Percentiles rank a stretch among this genome's conserved stretches.
These are phyloP conservation scores for Germaria angustata DNA, from an alignment of 2,888 invertebrate genomes.

Conservation along the genomic window DNA sequence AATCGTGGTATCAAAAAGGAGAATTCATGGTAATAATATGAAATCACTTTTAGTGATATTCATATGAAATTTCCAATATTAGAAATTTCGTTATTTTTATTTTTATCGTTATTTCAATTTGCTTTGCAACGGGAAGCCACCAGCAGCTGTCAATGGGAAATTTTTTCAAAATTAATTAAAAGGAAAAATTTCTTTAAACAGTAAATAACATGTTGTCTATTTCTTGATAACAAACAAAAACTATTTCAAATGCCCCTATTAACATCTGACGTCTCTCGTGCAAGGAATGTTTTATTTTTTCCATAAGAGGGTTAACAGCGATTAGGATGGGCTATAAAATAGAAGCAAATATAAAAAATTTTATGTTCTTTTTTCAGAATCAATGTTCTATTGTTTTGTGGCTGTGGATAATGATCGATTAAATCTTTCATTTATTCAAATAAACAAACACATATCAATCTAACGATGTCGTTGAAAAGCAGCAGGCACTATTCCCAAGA, in stretches of 20 bases:
- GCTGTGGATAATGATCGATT: constrained; percentile 53
- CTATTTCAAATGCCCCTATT: constrained; percentile 1
- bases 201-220: background rate
- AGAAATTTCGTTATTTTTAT: too few relatives aligned
- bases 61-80: too few relatives aligned
- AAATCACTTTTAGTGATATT: too few relatives aligned
- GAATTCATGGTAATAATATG: too few relatives aligned
- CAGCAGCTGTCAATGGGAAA: background rate
- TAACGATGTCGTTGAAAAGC: background rate
- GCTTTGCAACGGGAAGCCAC: too few relatives aligned
- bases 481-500: constrained; percentile 39
- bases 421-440: constrained; percentile 27
- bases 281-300: background rate
- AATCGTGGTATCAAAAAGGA: background rate
- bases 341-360: background rate
- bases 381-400: constrained; percentile 3
- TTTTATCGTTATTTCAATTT: too few relatives aligned
- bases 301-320: constrained; percentile 32
- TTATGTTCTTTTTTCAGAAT: background rate
- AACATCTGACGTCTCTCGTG: constrained; percentile 31
- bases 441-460: background rate
- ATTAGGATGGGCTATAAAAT: constrained; percentile 7
- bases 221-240: background rate
- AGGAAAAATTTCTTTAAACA: background rate
- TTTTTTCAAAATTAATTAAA: background rate